Evolutionary conservation across 2,797 vertebrate genomes (phyloP).

Genomic region (Buceros bicornis): DNA sequence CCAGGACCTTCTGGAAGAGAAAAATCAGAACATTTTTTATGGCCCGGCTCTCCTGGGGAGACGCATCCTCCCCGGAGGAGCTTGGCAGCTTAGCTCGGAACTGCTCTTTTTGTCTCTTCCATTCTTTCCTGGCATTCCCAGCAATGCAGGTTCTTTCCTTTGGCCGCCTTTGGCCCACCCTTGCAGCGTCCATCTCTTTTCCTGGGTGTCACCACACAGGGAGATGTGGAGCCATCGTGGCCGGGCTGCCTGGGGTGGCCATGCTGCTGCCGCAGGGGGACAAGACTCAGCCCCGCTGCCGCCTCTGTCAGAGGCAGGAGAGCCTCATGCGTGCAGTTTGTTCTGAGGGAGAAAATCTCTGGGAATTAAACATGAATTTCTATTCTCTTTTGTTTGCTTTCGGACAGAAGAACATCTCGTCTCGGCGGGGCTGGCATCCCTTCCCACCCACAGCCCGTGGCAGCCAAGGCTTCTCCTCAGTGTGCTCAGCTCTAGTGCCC

Average conservation of each 20-base stretch:
- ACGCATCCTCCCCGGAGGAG: not conserved
- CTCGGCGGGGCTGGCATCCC: fast-evolving
- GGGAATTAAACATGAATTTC: not conserved
- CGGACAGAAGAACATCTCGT: not conserved
- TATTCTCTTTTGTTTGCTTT: not conserved
- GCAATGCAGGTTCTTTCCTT: not conserved
- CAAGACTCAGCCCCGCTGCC: not conserved
- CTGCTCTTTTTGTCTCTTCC: conserved; percentile 13
- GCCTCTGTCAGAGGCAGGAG: not conserved
- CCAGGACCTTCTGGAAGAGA: conserved; percentile 15
- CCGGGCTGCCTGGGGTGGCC: not conserved
- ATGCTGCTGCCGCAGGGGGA: not conserved
- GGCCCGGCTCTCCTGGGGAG: not conserved
- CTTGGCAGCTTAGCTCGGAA: not conserved
- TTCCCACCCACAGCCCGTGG: not conserved
- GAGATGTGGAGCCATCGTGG: fast-evolving
- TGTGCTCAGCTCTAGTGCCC: not conserved
- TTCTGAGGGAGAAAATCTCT: not conserved
- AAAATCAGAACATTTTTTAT: not conserved
- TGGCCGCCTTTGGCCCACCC: not conserved
- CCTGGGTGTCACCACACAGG: not conserved
- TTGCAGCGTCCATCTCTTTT: not conserved
- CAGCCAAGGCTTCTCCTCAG: not conserved
- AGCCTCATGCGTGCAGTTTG: fast-evolving
- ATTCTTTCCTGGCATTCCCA: not conserved